These are phyloP conservation scores for Seriola rivoliana DNA, from an alignment of 2,113 vertebrate genomes.

Conservation along the genomic window DNA sequence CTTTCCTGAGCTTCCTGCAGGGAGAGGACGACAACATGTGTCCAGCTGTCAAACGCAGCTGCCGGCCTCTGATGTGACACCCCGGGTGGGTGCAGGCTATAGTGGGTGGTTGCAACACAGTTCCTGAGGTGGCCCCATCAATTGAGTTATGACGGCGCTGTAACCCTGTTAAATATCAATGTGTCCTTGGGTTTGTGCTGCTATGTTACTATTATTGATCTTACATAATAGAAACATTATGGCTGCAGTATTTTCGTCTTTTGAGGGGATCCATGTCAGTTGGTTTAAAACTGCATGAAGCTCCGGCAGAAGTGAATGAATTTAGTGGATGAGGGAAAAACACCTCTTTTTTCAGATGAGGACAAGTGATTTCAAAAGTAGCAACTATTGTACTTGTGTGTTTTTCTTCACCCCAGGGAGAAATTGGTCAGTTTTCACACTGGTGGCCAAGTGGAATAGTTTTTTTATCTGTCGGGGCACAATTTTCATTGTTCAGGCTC, in stretches of 20 bases:
- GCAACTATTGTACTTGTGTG: constrained; percentile 33
- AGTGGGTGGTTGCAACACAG: constrained; percentile 47
- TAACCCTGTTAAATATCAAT: constrained; percentile 53
- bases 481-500: constrained; percentile 40
- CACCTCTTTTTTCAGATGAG: background rate
- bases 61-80: constrained; percentile 65
- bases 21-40: constrained; percentile 62
- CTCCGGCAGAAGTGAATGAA: constrained; percentile 16
- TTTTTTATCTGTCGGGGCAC: constrained; percentile 34
- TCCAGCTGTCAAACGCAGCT: constrained; percentile 76
- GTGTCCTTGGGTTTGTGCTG: constrained; percentile 49
- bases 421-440: constrained; percentile 37
- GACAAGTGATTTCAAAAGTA: constrained; percentile 16
- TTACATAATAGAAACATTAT: constrained; percentile 31
- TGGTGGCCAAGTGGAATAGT: constrained; percentile 21
- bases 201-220: constrained; percentile 28
- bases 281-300: constrained; percentile 32
- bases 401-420: constrained; percentile 15
- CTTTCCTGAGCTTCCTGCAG: constrained; percentile 56
- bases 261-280: constrained; percentile 38
- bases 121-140: constrained; percentile 62
- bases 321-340: constrained; percentile 8
- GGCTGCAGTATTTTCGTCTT: constrained; percentile 16
- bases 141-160: constrained; percentile 39
- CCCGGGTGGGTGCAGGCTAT: constrained; percentile 56